Base-by-base conservation (phyloP, 2,888 invertebrate genomes). In the Sthenelais limicola region DNA sequence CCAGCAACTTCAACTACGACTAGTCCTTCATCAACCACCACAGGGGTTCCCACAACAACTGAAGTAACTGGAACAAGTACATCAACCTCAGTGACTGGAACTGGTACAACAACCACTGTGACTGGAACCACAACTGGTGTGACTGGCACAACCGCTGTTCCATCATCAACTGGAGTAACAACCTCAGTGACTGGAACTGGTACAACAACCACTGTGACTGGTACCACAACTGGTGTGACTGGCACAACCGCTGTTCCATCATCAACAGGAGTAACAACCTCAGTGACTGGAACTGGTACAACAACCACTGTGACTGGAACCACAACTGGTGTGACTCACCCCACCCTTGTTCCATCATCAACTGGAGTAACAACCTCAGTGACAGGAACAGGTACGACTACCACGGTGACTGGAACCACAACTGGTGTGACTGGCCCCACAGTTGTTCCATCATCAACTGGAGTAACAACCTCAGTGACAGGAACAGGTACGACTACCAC, bases 291-390 rank as follows among this genome's bases (percentile, higher is more conserved):
- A 4, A 32, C 7, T 4, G 5, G 15, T n/a, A n/a, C 9, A 3
- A 54, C 54, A 26, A 54, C 54, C 21, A 56, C 56, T 56, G 28
- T 30, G n/a, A 3, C 30, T 3, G 30, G 28, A 56, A 56, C 56
- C 9, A 56, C 56, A 32, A 56, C 56, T 9, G 12, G 30, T 5
- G 35, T 35, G 18, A 35, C 33, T 21, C 33, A n/a, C 24, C 2
- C 32, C n/a, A 28, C n/a, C n/a, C n/a, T n/a, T n/a, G n/a, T n/a
- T n/a, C n/a, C n/a, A n/a, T n/a, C n/a, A n/a, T n/a, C n/a, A n/a
- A n/a, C n/a, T n/a, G n/a, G n/a, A n/a, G n/a, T n/a, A n/a, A n/a
- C n/a, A n/a, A 56, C 56, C n/a, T n/a, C n/a, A 32, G 18, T 21
- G 4, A 56, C 56, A 32, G 33, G 33, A 30, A 56, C 33, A n/a